phyloP scores from a whole-genome alignment of 2,113 vertebrate species.

The Thamnophis sirtalis region DNA sequence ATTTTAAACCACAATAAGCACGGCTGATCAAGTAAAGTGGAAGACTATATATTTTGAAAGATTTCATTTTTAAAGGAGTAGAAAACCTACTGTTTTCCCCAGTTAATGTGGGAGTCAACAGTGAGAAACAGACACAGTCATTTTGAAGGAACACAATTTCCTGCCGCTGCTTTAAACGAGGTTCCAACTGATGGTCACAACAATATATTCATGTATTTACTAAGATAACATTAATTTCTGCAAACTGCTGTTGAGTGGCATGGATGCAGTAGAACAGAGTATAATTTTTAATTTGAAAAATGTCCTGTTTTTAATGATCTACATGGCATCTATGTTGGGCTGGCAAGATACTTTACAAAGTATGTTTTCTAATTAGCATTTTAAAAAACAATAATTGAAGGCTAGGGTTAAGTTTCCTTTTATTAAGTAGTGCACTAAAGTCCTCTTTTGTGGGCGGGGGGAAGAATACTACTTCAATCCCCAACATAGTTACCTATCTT shows the following conservation, averaged over 20 bases:
- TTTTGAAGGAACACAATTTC: background rate
- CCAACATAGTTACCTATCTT: background rate
- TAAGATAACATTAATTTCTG: background rate
- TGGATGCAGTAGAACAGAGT: background rate
- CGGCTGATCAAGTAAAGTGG: background rate
- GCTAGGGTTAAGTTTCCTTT: background rate
- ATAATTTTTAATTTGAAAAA: background rate
- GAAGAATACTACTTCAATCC: accelerated
- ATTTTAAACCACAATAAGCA: background rate
- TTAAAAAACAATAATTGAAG: background rate
- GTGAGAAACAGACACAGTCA: background rate
- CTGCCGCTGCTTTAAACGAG: accelerated
- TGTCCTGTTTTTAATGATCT: background rate
- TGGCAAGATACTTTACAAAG: background rate
- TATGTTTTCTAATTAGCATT: background rate
- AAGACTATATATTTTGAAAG: conserved; percentile 13
- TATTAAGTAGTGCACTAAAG: background rate
- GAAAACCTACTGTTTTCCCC: background rate
- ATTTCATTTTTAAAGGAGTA: background rate
- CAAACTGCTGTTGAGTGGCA: background rate
- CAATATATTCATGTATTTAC: background rate
- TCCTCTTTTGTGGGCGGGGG: background rate
- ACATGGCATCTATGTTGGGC: background rate
- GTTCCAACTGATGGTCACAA: background rate
- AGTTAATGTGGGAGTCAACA: background rate